Base-by-base conservation (phyloP, 64 coral and sea anemone species). In the Platygyra sinensis region DNA sequence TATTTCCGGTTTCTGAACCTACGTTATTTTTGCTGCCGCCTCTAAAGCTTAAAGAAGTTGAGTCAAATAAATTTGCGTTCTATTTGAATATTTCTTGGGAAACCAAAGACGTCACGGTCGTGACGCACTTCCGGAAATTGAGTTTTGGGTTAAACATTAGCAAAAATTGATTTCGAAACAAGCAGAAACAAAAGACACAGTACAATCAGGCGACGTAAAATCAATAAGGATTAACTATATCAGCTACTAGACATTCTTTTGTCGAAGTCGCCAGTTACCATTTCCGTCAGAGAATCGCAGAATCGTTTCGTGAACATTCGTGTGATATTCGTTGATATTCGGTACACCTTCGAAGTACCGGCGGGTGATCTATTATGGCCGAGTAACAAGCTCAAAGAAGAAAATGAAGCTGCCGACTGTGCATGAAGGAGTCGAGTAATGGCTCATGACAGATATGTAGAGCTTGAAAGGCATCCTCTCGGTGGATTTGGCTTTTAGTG, bases 401-500 rank as follows among this genome's bases (percentile, higher is more conserved):
- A 32, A n/a, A 64, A 83, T 83, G 80, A 65, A 38, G 36, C 27
- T 30, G 28, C 78, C 25, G 78, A 31, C 1, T 80, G 78, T 32
- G 54, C 27, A 31, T 54, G 79, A 75, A 50, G 78, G 42, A 90
- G 90, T 82, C 72, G 30, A 69, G 74, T 63, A 62, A 89, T 89
- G 85, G 90, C 91, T 63, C 62, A 90, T 73, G 95, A 96, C 62
- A 94, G 80, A 87, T 86, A 81, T 88, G 97, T 99, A 28, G 87
- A 95, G 73, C 86, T 99, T 60, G 97, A 99, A 80, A 86, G 97
- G 22, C 81, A 92, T 87, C 88, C 94, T 90, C 88, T 95, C 1
- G 97, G 94, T 71, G 94, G 97, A 67, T 99, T 99, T 96, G 97
- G 97, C 22, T 99, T n/a, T 99, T 67, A 99, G 97, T 96, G 94